Percentiles rank a stretch among this genome's conserved stretches.
Evolutionary conservation across 2,888 invertebrate species (phyloP).

Genomic region (Catotricha subobsoleta): DNA sequence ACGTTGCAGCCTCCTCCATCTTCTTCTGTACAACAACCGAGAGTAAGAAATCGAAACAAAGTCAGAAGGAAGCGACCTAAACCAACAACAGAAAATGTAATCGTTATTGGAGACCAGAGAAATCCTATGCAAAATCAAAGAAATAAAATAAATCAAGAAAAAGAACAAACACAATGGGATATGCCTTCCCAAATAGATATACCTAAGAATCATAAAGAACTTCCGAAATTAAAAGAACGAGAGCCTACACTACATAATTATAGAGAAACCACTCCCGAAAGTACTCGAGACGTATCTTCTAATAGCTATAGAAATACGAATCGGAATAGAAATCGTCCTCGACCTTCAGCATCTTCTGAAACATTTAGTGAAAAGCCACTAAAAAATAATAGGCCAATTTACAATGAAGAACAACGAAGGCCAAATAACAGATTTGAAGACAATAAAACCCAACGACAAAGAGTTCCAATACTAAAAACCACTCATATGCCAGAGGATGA

Average conservation of each 20-base stretch:
- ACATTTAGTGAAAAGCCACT: not conserved
- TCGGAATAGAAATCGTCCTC: not conserved
- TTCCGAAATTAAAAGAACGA: not conserved
- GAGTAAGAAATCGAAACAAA: not conserved
- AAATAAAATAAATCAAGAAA: not conserved
- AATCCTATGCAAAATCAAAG: no score
- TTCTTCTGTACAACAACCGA: not conserved
- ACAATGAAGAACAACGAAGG: not conserved
- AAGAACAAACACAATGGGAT: not conserved
- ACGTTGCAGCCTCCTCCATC: not conserved
- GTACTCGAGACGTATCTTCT: not conserved
- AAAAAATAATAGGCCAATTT: not conserved
- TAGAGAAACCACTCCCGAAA: not conserved
- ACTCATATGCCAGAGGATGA: not conserved
- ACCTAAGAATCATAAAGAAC: slow-evolving; percentile 3
- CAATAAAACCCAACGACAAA: not conserved
- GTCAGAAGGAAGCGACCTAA: slow-evolving; percentile 6
- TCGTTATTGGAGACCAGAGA: no score
- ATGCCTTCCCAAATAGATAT: not conserved
- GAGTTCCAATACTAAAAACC: not conserved
- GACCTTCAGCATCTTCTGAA: not conserved
- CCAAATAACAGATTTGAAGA: slow-evolving; percentile 4
- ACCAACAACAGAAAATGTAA: slow-evolving; percentile 5
- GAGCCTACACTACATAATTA: not conserved
- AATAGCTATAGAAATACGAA: not conserved